phyloP scores from a whole-genome alignment of 2,888 invertebrate species.

The Aleiodes testaceus region DNA sequence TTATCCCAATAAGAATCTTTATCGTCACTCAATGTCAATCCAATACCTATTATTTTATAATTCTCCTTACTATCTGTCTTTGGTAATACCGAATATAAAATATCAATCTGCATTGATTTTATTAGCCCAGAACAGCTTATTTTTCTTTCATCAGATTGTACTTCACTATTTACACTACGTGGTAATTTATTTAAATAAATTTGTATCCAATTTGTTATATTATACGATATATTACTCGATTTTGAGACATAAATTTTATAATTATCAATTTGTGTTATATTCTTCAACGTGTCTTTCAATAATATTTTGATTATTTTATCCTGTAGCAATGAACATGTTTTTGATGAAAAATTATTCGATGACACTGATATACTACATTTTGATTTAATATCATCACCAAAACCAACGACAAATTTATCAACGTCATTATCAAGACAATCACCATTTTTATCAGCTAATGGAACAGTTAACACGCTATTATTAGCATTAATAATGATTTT shows the following conservation, averaged over 20 bases:
- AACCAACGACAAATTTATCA: constrained; percentile 60
- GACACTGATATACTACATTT: constrained; percentile 60
- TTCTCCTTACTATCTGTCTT: constrained; percentile 62
- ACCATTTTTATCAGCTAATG: constrained; percentile 59
- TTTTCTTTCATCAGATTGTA: constrained; percentile 52
- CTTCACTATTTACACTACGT: constrained; percentile 56
- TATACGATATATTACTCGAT: constrained; percentile 73
- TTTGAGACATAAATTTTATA: constrained; percentile 70
- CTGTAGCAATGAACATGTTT: constrained; percentile 65
- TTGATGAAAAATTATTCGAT: constrained; percentile 62
- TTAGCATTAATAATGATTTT: constrained; percentile 58
- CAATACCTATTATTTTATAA: constrained; percentile 63
- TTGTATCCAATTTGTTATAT: constrained; percentile 74
- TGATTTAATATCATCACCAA: constrained; percentile 66
- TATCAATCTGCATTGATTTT: constrained; percentile 64
- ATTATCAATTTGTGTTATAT: constrained; percentile 61
- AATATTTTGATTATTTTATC: constrained; percentile 62
- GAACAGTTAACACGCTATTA: constrained; percentile 64
- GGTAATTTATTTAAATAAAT: constrained; percentile 71
- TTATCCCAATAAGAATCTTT: constrained; percentile 61
- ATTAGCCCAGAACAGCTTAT: constrained; percentile 65
- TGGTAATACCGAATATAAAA: constrained; percentile 63
- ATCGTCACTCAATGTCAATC: constrained; percentile 62
- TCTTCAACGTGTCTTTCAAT: constrained; percentile 58
- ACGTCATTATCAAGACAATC: constrained; percentile 56